Evolutionary conservation across 2,888 invertebrate genomes (phyloP).

Genomic region (Stenodera caucasica): DNA sequence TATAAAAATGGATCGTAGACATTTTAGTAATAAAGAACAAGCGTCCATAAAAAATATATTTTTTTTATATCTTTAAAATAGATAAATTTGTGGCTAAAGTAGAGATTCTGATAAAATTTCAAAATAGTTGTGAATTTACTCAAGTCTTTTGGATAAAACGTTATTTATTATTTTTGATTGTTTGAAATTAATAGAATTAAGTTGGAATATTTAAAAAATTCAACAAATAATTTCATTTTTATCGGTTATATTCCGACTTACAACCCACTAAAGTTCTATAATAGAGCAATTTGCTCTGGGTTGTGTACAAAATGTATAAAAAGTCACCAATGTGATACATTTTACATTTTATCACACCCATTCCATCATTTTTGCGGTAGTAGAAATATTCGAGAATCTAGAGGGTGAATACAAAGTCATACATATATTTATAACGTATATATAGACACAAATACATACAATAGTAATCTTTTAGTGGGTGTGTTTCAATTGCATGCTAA

Average conservation of each 20-base stretch:
- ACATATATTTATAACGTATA: constrained; percentile 17
- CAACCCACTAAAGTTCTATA: constrained; percentile 24
- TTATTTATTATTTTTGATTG: not conserved
- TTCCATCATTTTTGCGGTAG: constrained; percentile 7
- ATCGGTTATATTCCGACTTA: constrained; percentile 23
- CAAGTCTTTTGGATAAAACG: too few species aligned
- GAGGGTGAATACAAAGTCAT: constrained; percentile 10
- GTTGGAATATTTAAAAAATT: not conserved
- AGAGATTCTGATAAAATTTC: too few species aligned
- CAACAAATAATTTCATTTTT: constrained; percentile 14
- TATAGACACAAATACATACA: constrained; percentile 13
- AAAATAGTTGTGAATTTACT: too few species aligned
- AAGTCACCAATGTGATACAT: constrained; percentile 15
- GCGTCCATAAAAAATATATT: constrained; percentile 3
- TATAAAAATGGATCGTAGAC: not conserved
- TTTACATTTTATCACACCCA: constrained; percentile 19
- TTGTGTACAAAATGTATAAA: constrained; percentile 17
- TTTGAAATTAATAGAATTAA: too few species aligned
- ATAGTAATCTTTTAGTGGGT: constrained; percentile 11
- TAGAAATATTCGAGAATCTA: not conserved
- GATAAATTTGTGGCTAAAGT: too few species aligned
- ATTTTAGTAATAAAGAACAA: not conserved
- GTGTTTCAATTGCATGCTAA: constrained; percentile 4
- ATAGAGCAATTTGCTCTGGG: constrained; percentile 23
- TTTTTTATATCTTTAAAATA: not conserved